Evolutionary conservation across 2,113 vertebrate genomes (phyloP).

Genomic region (Tachycineta bicolor): DNA sequence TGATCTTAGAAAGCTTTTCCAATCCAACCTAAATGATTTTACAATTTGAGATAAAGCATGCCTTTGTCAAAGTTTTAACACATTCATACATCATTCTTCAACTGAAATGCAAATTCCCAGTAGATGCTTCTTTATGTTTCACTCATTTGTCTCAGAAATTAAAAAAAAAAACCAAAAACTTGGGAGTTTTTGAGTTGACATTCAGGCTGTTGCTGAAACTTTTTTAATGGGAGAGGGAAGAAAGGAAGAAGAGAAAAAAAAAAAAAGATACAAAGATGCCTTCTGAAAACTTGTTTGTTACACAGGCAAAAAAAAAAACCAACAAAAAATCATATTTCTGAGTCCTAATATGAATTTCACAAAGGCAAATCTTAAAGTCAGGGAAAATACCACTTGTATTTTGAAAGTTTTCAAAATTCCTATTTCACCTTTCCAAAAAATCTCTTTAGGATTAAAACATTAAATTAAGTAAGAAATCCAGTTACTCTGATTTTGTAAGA

Average conservation of each 20-base stretch:
- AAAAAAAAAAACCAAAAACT: neutral
- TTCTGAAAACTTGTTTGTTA: neutral
- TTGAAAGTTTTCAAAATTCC: neutral
- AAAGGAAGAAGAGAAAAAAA: neutral
- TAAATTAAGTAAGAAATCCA: neutral
- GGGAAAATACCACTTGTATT: neutral
- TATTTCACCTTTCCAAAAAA: neutral
- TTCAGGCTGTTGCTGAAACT: neutral
- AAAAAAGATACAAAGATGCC: neutral
- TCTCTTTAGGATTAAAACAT: neutral
- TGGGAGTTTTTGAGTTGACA: neutral
- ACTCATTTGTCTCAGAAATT: neutral
- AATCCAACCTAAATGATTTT: neutral
- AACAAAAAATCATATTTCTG: neutral
- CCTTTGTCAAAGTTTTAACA: slow-evolving; percentile 5
- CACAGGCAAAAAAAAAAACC: neutral
- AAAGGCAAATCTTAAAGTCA: neutral
- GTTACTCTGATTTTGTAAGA: neutral
- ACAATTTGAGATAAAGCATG: neutral
- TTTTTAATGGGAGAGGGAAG: neutral
- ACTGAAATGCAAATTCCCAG: neutral
- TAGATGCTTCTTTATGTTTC: neutral
- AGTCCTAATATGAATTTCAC: neutral
- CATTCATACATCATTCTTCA: neutral
- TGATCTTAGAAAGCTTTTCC: neutral